These are phyloP conservation scores for Thymelicus acteon DNA, from an alignment of 2,888 invertebrate genomes.

Conservation along the genomic window DNA sequence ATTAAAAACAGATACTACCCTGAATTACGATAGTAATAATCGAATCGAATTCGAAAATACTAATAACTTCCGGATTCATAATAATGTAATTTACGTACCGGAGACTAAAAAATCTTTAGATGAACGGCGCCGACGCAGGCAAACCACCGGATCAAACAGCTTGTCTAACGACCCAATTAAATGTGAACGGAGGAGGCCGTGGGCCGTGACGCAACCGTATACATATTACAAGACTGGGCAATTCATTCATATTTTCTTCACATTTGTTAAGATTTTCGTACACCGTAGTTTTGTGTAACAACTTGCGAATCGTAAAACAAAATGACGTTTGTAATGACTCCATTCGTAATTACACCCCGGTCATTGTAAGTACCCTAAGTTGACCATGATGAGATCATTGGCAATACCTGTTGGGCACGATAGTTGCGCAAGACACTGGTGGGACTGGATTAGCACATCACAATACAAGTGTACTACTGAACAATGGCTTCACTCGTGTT, in stretches of 20 bases:
- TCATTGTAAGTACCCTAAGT: neutral
- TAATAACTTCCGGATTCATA: neutral
- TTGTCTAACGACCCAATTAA: conserved; percentile 13
- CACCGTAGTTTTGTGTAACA: neutral
- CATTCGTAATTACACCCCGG: neutral
- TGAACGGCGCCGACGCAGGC: neutral
- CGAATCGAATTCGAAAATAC: neutral
- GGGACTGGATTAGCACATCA: conserved; percentile 9
- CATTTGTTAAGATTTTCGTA: conserved; percentile 5
- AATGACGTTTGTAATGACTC: neutral
- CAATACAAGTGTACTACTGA: neutral
- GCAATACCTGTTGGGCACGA: conserved; percentile 6
- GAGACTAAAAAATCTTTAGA: neutral
- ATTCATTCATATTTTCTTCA: too few relatives aligned
- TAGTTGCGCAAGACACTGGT: conserved; percentile 4
- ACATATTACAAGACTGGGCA: conserved; percentile 1
- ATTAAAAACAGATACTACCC: neutral
- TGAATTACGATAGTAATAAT: neutral
- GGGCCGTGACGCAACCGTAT: conserved; percentile 10
- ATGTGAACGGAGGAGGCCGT: conserved; percentile 12
- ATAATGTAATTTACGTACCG: neutral
- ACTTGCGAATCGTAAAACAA: neutral
- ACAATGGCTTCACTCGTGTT: conserved; percentile 2
- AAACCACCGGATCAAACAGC: neutral
- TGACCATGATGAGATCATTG: conserved; percentile 9